phyloP scores from a whole-genome alignment of 2,113 vertebrate species.

The Sebastes schlegelii region DNA sequence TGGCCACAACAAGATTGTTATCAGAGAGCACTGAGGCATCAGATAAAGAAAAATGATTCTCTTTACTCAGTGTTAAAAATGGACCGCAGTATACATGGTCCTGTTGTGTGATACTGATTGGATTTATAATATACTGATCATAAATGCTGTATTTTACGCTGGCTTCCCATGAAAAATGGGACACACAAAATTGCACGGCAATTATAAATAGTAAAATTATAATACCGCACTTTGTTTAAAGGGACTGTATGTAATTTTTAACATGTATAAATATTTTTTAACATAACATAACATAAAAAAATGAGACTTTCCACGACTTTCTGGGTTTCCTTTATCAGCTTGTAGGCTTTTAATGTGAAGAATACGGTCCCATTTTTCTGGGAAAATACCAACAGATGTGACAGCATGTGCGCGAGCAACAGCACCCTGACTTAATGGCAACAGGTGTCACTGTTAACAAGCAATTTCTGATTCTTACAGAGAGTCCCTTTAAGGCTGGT shows the following conservation, averaged over 20 bases:
- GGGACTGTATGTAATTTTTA: too few species aligned
- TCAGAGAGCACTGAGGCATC: conserved; percentile 11
- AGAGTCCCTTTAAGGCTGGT: background rate
- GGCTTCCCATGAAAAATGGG: background rate
- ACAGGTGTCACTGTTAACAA: too few species aligned
- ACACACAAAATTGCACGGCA: background rate
- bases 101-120: background rate
- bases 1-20: conserved; percentile 1
- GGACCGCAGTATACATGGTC: background rate
- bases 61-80: background rate
- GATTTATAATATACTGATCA: background rate
- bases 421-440: too few species aligned
- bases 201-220: background rate
- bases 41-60: conserved; percentile 15
- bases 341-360: too few species aligned
- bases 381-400: too few species aligned
- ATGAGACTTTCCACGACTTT: too few species aligned
- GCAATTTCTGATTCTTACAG: too few species aligned
- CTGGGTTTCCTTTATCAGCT: too few species aligned
- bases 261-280: background rate
- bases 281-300: too few species aligned
- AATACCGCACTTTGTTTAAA: background rate
- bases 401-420: too few species aligned
- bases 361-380: too few species aligned
- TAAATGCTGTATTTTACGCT: conserved; percentile 1